A percentile compares a stretch with the other conserved stretches of the same genome.
Conservation (phyloP, 2,797 vertebrate species). For the Paguma larvata region DNA sequence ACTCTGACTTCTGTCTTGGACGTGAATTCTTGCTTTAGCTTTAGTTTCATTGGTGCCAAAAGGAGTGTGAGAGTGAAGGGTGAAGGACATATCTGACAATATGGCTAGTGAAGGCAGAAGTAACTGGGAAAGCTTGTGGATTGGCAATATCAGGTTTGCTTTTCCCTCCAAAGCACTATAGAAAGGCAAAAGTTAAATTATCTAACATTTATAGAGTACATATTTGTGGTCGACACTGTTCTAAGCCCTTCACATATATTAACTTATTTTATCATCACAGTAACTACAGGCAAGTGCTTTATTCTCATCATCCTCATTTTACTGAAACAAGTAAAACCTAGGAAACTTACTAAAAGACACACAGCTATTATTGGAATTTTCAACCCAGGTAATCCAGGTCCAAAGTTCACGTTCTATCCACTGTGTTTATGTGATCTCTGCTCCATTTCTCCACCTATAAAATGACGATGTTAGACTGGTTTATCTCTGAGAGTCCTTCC, state of each 20-base stretch:
- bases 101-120: not conserved
- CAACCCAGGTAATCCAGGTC: not conserved
- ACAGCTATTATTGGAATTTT: slow-evolving; percentile 35
- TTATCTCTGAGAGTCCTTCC: slow-evolving; percentile 53
- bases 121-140: not conserved
- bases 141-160: not conserved
- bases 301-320: slow-evolving; percentile 32
- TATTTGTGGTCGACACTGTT: not conserved
- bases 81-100: not conserved
- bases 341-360: not conserved
- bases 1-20: not conserved
- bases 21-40: slow-evolving; percentile 19
- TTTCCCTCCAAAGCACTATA: not conserved
- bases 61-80: not conserved
- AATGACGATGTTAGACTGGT: not conserved
- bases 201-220: not conserved
- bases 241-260: not conserved
- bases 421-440: not conserved
- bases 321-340: slow-evolving; percentile 1
- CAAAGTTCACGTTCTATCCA: not conserved
- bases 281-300: not conserved
- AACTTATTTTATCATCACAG: not conserved
- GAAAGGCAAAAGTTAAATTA: not conserved
- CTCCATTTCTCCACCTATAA: not conserved
- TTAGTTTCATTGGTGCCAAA: slow-evolving; percentile 46